Percentiles rank a stretch among this genome's conserved stretches.
Evolutionary conservation across 1,140 invertebrate species (phyloP).

Genomic region (Saccostrea glomerata): DNA sequence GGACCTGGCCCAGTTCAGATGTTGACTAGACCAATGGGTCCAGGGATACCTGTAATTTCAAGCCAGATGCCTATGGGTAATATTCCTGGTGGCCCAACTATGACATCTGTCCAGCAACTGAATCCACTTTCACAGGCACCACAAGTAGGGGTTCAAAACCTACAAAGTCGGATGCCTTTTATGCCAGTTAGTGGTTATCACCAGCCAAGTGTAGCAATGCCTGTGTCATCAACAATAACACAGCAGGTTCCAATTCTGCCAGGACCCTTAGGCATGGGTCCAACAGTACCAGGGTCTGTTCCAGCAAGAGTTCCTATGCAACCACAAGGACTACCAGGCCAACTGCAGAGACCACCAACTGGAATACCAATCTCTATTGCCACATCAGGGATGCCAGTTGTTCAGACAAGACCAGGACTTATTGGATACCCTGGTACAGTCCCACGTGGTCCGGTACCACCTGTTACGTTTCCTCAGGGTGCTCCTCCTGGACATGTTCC

Average conservation of each 20-base stretch:
- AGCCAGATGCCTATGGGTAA: conserved; percentile 12
- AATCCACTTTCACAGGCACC: not conserved
- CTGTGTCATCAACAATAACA: not conserved
- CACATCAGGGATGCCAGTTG: not conserved
- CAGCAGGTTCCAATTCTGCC: not conserved
- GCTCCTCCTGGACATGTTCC: not conserved
- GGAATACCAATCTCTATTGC: not conserved
- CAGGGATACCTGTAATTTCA: not conserved
- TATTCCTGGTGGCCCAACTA: conserved; percentile 13
- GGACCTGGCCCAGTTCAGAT: not conserved
- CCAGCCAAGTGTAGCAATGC: not conserved
- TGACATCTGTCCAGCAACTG: conserved; percentile 1
- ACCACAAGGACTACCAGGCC: not conserved
- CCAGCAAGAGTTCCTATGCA: not conserved
- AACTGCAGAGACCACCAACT: not conserved
- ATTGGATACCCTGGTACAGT: not conserved
- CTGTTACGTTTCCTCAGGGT: not conserved
- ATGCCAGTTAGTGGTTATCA: not conserved
- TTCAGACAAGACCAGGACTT: conserved; percentile 1
- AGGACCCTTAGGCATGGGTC: not conserved
- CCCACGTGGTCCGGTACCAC: not conserved
- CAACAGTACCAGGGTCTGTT: not conserved
- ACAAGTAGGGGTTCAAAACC: not conserved
- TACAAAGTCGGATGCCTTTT: not conserved
- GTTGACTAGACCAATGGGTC: not conserved